A percentile compares a stretch with the other conserved stretches of the same genome.
phyloP scores from a whole-genome alignment of 37 sponge, comb jelly and placozoan species.

The Diacarnus erythraeanus region DNA sequence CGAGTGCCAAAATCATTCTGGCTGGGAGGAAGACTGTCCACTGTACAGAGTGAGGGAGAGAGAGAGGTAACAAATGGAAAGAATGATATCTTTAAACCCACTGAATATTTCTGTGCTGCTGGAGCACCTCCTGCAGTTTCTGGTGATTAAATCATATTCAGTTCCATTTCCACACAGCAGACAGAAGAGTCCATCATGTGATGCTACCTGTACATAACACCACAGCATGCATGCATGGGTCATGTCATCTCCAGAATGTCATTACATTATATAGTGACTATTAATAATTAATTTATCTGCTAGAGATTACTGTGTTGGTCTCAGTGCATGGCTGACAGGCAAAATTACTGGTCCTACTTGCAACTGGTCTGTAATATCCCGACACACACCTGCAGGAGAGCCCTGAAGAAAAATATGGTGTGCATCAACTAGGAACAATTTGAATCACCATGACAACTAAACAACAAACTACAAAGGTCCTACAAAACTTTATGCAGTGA shows the following conservation, averaged over 20 bases:
- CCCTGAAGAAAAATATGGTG: neutral
- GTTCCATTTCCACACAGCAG: conserved; percentile 20
- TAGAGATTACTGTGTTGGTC: neutral
- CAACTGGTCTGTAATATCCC: neutral
- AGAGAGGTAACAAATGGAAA: neutral
- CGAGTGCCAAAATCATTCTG: conserved; percentile 5
- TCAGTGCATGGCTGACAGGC: neutral
- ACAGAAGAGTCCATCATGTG: conserved; percentile 40
- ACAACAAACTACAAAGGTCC: neutral
- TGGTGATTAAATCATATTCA: conserved; percentile 10
- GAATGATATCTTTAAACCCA: neutral
- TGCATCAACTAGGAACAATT: neutral
- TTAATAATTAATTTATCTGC: no score
- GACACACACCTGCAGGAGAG: neutral
- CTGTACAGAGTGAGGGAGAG: neutral
- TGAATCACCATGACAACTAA: neutral
- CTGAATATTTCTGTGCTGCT: neutral
- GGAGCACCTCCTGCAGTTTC: conserved; percentile 5
- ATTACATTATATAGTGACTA: no score
- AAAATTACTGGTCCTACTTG: neutral
- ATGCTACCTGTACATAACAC: conserved; percentile 24
- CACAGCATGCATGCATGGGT: no score
- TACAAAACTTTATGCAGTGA: neutral
- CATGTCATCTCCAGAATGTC: no score
- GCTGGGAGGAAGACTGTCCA: neutral